These are phyloP conservation scores for Plagiodera versicolora DNA, from an alignment of 2,888 invertebrate genomes.

Conservation along the genomic window DNA sequence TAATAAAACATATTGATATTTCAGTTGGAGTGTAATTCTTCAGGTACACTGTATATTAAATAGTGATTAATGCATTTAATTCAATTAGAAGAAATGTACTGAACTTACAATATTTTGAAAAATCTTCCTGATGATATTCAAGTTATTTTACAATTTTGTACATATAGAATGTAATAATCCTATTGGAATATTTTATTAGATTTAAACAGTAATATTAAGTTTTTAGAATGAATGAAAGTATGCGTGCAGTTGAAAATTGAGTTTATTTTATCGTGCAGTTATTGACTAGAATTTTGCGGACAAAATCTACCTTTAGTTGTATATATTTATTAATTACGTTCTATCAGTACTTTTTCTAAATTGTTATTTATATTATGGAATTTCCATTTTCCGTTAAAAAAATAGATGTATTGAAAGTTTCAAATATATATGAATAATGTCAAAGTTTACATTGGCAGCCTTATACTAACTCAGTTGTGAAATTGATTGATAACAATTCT, in stretches of 20 bases:
- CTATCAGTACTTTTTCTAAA: constrained; percentile 37
- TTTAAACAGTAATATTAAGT: constrained; percentile 26
- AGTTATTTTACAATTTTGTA: constrained; percentile 36
- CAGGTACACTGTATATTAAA: constrained; percentile 24
- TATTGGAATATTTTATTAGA: constrained; percentile 32
- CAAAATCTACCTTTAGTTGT: constrained; percentile 45
- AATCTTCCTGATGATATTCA: constrained; percentile 34
- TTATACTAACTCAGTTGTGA: constrained; percentile 34
- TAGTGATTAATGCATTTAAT: constrained; percentile 39
- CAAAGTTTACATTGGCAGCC: constrained; percentile 35
- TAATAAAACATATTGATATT: no score
- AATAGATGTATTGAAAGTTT: constrained; percentile 29
- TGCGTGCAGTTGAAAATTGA: constrained; percentile 44
- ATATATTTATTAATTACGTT: constrained; percentile 46
- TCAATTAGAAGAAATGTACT: constrained; percentile 34
- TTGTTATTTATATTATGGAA: constrained; percentile 43
- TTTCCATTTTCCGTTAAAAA: constrained; percentile 32
- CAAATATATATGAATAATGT: constrained; percentile 29
- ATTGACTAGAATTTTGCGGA: constrained; percentile 31
- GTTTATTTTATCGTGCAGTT: constrained; percentile 27
- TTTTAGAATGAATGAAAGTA: constrained; percentile 34
- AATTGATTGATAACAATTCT: constrained; percentile 29
- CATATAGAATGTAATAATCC: constrained; percentile 33
- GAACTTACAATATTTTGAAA: constrained; percentile 31
- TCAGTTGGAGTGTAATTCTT: neutral